Percentiles rank a stretch among this genome's conserved stretches.
phyloP scores from a whole-genome alignment of 1,140 invertebrate species.

The Neocloeon triangulifer region DNA sequence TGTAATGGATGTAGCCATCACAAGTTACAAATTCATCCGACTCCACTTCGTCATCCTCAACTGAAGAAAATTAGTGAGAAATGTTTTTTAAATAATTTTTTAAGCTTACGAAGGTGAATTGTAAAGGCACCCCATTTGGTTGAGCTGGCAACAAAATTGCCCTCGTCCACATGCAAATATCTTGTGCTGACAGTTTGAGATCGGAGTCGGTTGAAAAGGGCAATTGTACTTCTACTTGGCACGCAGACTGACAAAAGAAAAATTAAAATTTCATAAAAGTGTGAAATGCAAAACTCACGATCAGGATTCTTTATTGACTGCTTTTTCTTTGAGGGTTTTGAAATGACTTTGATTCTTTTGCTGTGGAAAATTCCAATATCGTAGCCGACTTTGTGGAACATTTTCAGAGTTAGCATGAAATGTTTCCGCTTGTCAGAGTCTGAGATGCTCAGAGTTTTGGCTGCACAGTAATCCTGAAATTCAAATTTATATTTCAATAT shows the following conservation, averaged over 20 bases:
- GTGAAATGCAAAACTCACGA: constrained; percentile 21
- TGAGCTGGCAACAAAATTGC: constrained; percentile 96
- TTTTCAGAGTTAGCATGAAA: constrained; percentile 96
- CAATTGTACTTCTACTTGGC: constrained; percentile 96
- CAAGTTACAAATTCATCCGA: constrained; percentile 91
- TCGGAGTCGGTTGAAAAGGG: constrained; percentile 89
- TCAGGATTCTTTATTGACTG: constrained; percentile 98
- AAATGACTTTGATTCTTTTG: constrained; percentile 98
- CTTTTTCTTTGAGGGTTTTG: constrained; percentile 99
- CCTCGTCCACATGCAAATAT: constrained; percentile 98
- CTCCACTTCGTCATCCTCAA: constrained; percentile 94
- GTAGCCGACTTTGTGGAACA: constrained; percentile 96
- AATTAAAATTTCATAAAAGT: too few species aligned
- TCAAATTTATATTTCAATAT: too few species aligned
- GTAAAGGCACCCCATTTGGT: constrained; percentile 99
- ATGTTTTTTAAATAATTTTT: not conserved
- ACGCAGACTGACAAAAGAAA: constrained; percentile 77
- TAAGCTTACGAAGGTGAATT: constrained; percentile 69
- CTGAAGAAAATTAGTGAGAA: too few species aligned
- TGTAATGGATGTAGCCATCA: constrained; percentile 98
- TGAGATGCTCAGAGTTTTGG: constrained; percentile 97
- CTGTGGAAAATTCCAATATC: constrained; percentile 97
- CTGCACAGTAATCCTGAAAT: constrained; percentile 99
- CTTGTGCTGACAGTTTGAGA: constrained; percentile 98
- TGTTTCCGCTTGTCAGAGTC: constrained; percentile 99